phyloP scores from a whole-genome alignment of 2,888 invertebrate species.

The Tachina fera region DNA sequence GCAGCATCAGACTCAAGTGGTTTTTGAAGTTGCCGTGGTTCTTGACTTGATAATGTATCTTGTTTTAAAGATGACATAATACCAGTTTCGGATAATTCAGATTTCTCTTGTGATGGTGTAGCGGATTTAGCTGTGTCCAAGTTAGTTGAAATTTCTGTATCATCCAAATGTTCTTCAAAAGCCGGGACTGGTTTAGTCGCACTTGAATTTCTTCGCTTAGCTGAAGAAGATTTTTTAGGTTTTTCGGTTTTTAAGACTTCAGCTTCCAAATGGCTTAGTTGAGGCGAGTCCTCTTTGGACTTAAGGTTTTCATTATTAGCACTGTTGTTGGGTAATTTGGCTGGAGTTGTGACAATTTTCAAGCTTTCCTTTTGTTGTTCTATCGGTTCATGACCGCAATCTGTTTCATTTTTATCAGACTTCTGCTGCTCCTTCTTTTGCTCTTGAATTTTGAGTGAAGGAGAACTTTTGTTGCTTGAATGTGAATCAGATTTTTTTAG shows the following conservation, averaged over 20 bases:
- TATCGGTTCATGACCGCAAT: conserved; percentile 35
- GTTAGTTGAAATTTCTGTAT: conserved; percentile 13
- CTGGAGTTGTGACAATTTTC: background rate
- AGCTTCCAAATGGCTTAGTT: conserved; percentile 16
- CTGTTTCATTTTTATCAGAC: conserved; percentile 15
- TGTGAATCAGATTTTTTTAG: conserved; percentile 48
- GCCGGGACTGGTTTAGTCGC: background rate
- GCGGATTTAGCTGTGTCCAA: background rate
- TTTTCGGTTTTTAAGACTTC: conserved; percentile 40
- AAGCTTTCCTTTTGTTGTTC: background rate
- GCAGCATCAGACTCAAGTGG: background rate
- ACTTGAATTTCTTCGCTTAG: conserved; percentile 58
- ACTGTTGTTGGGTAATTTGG: background rate
- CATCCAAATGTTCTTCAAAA: background rate
- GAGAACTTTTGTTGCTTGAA: conserved; percentile 62
- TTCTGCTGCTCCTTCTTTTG: background rate
- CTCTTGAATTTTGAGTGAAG: conserved; percentile 70
- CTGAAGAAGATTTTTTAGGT: conserved; percentile 40
- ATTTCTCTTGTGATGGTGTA: background rate
- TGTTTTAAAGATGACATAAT: background rate
- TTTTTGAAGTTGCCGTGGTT: conserved; percentile 5
- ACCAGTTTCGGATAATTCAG: background rate
- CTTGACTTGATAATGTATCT: background rate
- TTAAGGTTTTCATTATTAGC: conserved; percentile 3
- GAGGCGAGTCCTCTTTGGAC: background rate